A percentile compares a stretch with the other conserved stretches of the same genome.
These are phyloP conservation scores for Mormoops blainvillei DNA, from an alignment of 2,113 vertebrate genomes.

Conservation along the genomic window DNA sequence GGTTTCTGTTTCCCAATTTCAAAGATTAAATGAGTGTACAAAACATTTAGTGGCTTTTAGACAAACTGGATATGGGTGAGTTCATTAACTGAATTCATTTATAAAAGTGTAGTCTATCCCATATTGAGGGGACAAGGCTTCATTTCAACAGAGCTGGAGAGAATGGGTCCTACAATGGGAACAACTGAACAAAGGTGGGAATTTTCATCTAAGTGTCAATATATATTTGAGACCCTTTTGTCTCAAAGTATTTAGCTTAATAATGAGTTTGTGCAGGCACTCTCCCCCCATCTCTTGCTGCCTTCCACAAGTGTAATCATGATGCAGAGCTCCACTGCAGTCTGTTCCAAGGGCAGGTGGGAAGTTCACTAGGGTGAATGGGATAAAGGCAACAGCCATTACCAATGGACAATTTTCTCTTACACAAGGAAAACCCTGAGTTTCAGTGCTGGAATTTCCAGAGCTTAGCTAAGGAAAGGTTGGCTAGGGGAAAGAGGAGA, in stretches of 20 bases:
- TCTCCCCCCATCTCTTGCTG: rapidly evolving
- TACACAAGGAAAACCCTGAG: not conserved
- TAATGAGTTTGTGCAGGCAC: not conserved
- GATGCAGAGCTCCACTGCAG: too few relatives aligned
- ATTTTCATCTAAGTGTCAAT: not conserved
- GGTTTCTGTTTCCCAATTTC: not conserved
- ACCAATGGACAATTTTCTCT: not conserved
- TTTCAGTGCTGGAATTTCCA: not conserved
- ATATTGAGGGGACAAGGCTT: not conserved
- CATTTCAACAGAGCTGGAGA: not conserved
- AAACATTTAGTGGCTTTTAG: not conserved
- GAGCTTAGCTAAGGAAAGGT: not conserved
- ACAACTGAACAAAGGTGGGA: not conserved
- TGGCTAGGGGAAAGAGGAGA: not conserved
- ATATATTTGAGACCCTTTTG: not conserved
- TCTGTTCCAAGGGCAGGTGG: not conserved
- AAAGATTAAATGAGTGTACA: not conserved
- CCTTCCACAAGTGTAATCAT: not conserved
- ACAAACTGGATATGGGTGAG: not conserved
- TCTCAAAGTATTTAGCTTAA: not conserved
- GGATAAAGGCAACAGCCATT: not conserved
- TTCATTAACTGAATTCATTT: not conserved
- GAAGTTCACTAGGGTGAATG: rapidly evolving
- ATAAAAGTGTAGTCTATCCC: not conserved
- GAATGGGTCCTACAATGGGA: not conserved